Base-by-base conservation (phyloP, 64 coral and sea anemone genomes). In the Stylophora pistillata region DNA sequence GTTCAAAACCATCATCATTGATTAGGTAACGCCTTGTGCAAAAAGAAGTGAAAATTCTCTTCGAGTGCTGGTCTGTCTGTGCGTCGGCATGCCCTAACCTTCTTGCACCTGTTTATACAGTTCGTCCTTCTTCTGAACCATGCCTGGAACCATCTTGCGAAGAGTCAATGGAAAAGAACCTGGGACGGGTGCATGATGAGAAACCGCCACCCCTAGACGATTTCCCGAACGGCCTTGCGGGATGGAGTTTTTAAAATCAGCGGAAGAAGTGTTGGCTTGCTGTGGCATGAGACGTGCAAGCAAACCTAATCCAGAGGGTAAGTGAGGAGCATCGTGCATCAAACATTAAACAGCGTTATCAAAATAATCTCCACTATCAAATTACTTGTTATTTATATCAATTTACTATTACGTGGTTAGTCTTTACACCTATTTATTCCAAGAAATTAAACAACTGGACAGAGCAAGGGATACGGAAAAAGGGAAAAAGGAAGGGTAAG, bases 101-200 rank as follows among this genome's bases (percentile, higher is more conserved):
- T 84, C 80, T 63, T 84, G 80, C 13, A 84, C n/a, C 54, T 84
- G 80, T 33, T 84, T 84, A 84, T 84, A 84, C 37, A 89, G 64
- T 69, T 89, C 74, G 30, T 89, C 75, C 75, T 89, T 89, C 87
- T 70, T 89, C 77, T 89, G 87, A 31, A 62, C 59, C 87, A 79
- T 69, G 33, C 77, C 77, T 37, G 87, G 75, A 70, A 84, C 80
- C 12, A 84, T 84, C 80, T 84, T 84, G 80, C 80, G 80, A 23
- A 84, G 80, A 26, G 80, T 23, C 80, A 84, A 84, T 21, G 80
- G 80, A 84, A 84, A 84, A 53, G 80, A 84, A 21, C 80, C 80
- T 23, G 80, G 80, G n/a, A 84, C 30, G 14, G 80, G 80, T 69
- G 59, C 58, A n/a, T 65, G 31, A 84, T 84, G 59, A 4, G 80